Conservation (phyloP, 2,113 vertebrate species). For the Istiophorus platypterus region DNA sequence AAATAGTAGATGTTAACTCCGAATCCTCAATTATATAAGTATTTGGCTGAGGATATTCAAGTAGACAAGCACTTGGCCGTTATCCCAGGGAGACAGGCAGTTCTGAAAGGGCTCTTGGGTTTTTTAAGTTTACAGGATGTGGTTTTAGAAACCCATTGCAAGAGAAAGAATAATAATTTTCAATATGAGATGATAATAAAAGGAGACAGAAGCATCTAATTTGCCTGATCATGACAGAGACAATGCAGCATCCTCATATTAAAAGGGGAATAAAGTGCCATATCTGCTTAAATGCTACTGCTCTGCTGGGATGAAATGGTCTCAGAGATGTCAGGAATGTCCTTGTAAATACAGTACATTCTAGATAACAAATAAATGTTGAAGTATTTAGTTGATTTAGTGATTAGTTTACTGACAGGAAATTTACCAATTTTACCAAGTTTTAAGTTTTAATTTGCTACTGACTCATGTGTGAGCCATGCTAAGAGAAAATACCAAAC, state of each 20-base stretch:
- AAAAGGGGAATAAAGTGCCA: not conserved
- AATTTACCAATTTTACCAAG: not conserved
- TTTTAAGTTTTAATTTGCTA: too few relatives aligned
- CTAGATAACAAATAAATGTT: not conserved
- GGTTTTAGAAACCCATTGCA: constrained; percentile 25
- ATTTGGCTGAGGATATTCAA: constrained; percentile 35
- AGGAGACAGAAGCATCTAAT: constrained; percentile 43
- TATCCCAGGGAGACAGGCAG: constrained; percentile 19
- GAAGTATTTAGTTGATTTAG: too few relatives aligned
- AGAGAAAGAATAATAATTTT: constrained; percentile 42
- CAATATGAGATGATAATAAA: constrained; percentile 39
- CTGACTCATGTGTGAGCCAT: not conserved
- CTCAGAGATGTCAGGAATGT: not conserved
- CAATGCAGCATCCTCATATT: constrained; percentile 1
- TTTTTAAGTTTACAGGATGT: constrained; percentile 11
- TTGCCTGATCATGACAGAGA: constrained; percentile 34
- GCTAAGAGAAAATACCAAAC: not conserved
- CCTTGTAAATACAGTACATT: not conserved
- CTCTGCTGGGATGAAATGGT: not conserved
- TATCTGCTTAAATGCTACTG: constrained; percentile 2
- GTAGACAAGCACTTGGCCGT: constrained; percentile 32
- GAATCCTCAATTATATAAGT: constrained; percentile 36
- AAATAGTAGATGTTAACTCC: constrained; percentile 14
- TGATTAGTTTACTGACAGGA: not conserved
- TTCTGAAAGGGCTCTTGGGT: constrained; percentile 10